Conservation (phyloP, 1,140 invertebrate genomes). For the Euschistus heros region DNA sequence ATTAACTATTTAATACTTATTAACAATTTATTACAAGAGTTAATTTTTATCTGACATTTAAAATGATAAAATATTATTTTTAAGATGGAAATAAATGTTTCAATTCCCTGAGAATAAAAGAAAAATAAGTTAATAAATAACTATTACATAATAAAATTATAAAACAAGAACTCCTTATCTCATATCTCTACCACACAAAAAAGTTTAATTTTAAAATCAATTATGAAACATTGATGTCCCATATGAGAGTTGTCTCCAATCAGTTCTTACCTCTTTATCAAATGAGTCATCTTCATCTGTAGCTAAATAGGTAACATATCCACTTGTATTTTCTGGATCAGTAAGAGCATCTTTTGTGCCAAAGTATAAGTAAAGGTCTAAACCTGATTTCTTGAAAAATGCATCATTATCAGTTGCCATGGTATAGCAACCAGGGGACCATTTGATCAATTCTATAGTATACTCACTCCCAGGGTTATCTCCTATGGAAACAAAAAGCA, state of each 20-base stretch:
- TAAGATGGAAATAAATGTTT: too few relatives aligned
- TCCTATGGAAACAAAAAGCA: neutral
- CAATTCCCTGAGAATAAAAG: too few relatives aligned
- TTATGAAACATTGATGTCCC: neutral
- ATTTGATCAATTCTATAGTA: conserved; percentile 24
- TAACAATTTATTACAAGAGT: too few relatives aligned
- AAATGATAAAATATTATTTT: too few relatives aligned
- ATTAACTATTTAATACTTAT: too few relatives aligned
- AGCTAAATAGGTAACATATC: conserved; percentile 14
- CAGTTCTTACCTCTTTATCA: conserved; percentile 19
- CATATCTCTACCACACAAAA: too few relatives aligned
- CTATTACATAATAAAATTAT: too few relatives aligned
- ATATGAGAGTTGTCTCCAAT: neutral
- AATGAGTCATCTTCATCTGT: conserved; percentile 2
- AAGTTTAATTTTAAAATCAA: neutral
- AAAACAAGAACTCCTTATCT: too few relatives aligned
- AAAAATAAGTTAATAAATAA: too few relatives aligned
- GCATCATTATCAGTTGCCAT: conserved; percentile 26
- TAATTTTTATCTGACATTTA: too few relatives aligned
- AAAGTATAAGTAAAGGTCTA: conserved; percentile 25
- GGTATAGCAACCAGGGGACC: conserved; percentile 21
- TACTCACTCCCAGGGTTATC: neutral
- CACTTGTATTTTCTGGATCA: conserved; percentile 2
- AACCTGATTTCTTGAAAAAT: conserved; percentile 20
- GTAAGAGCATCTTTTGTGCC: neutral